Evolutionary conservation across 2,888 invertebrate genomes (phyloP), one percentile per base, ranked within the genome.

Genomic region (Polydesmus complanatus): DNA sequence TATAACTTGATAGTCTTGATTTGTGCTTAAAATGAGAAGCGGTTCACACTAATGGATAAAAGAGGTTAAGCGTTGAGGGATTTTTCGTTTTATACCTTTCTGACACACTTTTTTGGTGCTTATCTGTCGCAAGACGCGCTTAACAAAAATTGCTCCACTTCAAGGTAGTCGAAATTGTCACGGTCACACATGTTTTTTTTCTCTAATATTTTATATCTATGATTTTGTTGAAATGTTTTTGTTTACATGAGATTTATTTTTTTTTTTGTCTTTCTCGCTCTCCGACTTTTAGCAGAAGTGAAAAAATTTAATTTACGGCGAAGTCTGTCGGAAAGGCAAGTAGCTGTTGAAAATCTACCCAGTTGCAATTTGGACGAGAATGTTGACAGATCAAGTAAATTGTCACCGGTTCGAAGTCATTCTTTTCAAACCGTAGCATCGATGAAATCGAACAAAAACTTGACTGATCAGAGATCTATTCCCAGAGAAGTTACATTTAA

Each of bases 311-410:
- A 59, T 27, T 54, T 59, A 23, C 37, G 52, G 18, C 49, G 61
- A 14, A 57, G 56, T 50, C 56, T 51, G 22, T 61, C 61, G 3
- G 54, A 55, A 3, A 37, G 55, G 8, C 56, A 49, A 23, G 56
- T 56, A 22, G 52, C 52, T 21, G 23, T 5, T 48, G 19, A 27
- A 23, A 27, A 55, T 26, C 55, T 27, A 26, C 47, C 58, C 14
- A 47, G 21, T 18, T 21, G 50, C 8, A 25, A 55, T n/a, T 11
- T 23, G 8, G 1, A 19, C 22, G 25, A 21, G 23, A 27, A 27
- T 5, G 37, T 37, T 37, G 37, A 37, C 14, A 37, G 37, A 37
- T 37, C 37, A 37, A 37, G 8, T 37, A 3, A 54, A 21, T 23
- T 22, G 8, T 37, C 27, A 21, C 60, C 55, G 11, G 49, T 22